phyloP scores from a whole-genome alignment of 2,797 vertebrate genomes.

The Otolemur crassicaudatus region DNA sequence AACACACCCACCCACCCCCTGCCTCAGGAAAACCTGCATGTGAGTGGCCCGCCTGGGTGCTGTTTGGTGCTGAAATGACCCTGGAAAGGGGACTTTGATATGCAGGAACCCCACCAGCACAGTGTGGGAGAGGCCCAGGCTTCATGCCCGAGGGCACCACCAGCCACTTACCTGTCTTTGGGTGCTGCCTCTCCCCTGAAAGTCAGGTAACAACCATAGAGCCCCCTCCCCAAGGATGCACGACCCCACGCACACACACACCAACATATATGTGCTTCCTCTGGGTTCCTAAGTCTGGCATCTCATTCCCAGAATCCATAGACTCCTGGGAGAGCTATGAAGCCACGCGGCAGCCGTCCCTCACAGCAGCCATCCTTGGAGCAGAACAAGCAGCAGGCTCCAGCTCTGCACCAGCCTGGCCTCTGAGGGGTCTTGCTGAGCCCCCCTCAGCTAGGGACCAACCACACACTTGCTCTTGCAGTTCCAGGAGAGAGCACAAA shows the following conservation, averaged over 20 bases:
- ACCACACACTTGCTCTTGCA: accelerated
- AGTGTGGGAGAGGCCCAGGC: background rate
- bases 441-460: accelerated
- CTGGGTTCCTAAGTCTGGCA: background rate
- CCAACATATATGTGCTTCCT: accelerated
- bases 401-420: background rate
- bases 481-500: background rate
- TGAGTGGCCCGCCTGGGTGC: accelerated
- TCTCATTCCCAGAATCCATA: background rate
- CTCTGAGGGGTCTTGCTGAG: background rate
- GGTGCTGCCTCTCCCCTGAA: background rate
- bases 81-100: background rate
- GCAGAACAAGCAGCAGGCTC: accelerated
- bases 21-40: background rate
- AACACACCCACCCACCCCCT: background rate
- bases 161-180: background rate
- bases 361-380: accelerated
- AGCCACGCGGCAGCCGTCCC: accelerated
- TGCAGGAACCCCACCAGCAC: background rate
- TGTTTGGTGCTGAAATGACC: background rate
- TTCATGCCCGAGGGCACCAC: background rate
- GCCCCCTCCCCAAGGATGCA: background rate
- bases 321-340: background rate
- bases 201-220: accelerated
- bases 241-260: background rate